Evolutionary conservation across 2,888 invertebrate genomes (phyloP).

Genomic region (Maniola hyperantus): DNA sequence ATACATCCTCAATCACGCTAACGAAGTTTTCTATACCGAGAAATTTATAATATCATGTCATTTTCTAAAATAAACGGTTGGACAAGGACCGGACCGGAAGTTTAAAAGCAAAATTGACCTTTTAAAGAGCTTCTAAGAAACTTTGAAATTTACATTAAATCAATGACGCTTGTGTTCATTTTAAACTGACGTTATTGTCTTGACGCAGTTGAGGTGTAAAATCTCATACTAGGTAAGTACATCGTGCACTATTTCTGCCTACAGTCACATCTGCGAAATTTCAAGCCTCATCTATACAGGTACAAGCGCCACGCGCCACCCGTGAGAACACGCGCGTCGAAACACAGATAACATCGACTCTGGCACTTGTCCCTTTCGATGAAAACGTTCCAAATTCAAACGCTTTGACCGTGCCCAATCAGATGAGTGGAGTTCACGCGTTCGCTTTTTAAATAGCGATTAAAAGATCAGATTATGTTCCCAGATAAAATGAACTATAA

Average conservation of each 20-base stretch:
- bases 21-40: no score
- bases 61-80: no score
- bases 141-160: no score
- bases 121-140: no score
- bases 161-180: no score
- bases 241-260: not conserved
- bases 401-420: slow-evolving; percentile 51
- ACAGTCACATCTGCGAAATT: slow-evolving; percentile 13
- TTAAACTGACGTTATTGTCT: no score
- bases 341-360: slow-evolving; percentile 56
- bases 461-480: slow-evolving; percentile 20
- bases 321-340: slow-evolving; percentile 56
- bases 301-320: slow-evolving; percentile 50
- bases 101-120: no score
- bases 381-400: slow-evolving; percentile 49
- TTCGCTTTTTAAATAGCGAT: slow-evolving; percentile 36
- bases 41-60: no score
- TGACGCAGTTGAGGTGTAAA: no score
- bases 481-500: slow-evolving; percentile 15
- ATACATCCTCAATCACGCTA: no score
- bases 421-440: slow-evolving; percentile 41
- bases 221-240: no score
- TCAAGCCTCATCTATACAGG: slow-evolving; percentile 37
- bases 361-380: slow-evolving; percentile 58
- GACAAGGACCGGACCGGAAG: no score